Evolutionary conservation across 1,140 invertebrate genomes (phyloP).

Genomic region (Amyelois transitella): DNA sequence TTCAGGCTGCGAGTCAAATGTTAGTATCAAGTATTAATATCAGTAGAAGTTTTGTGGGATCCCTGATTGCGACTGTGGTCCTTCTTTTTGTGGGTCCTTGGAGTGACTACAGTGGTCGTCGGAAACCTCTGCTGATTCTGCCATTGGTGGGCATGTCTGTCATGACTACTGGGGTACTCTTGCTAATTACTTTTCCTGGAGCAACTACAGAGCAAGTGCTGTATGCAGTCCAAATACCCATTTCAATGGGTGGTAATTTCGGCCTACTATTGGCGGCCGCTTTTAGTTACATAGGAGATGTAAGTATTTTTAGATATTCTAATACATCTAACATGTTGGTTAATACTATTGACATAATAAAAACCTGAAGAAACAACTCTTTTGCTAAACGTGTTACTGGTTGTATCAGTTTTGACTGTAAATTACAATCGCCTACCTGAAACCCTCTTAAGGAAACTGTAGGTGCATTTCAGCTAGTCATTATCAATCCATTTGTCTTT

Average conservation of each 20-base stretch:
- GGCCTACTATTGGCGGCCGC: conserved; percentile 54
- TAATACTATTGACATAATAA: too few relatives aligned
- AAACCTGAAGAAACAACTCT: too few relatives aligned
- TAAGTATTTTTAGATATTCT: conserved; percentile 29
- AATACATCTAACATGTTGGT: not conserved
- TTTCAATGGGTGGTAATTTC: conserved; percentile 66
- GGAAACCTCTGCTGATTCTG: conserved; percentile 65
- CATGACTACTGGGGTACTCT: conserved; percentile 49
- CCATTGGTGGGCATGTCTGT: conserved; percentile 61
- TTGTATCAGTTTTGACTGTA: too few relatives aligned
- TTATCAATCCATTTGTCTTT: too few relatives aligned
- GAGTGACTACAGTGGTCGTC: conserved; percentile 68
- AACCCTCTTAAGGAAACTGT: too few relatives aligned
- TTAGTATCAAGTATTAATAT: conserved; percentile 58
- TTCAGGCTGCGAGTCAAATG: conserved; percentile 61
- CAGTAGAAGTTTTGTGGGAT: conserved; percentile 59
- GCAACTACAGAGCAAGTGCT: conserved; percentile 53
- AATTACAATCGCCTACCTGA: too few relatives aligned
- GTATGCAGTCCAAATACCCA: conserved; percentile 61
- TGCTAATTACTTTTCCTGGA: conserved; percentile 57
- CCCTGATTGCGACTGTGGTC: conserved; percentile 50
- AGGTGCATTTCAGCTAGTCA: too few relatives aligned
- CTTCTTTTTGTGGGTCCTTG: conserved; percentile 66
- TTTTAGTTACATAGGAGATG: conserved; percentile 66
- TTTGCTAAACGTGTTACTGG: too few relatives aligned